Base-by-base conservation (phyloP, 2,113 vertebrate genomes). In the Chrysemys picta region DNA sequence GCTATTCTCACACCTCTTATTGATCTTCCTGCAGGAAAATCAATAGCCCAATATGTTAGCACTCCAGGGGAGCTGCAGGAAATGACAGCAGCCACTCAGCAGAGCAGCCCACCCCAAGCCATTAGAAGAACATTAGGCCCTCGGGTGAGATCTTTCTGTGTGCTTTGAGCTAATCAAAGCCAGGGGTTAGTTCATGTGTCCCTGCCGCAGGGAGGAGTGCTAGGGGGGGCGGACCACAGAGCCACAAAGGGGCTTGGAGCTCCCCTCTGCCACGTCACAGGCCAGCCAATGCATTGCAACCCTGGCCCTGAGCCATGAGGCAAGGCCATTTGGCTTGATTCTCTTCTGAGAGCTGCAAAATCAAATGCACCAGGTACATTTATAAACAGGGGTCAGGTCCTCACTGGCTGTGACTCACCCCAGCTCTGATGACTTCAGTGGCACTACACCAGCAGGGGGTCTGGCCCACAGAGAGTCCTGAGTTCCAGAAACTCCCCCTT, bases 1-100 rank as follows among this genome's bases (percentile, higher is more conserved):
- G 27, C 42, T 59, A 50, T 91, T 85, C 90, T 78, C 3, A 31
- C 65, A 85, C 80, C 93, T 59, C 62, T 13, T 92, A 95, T 98
- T 89, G 95, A 97, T 97, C 93, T 95, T 93, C 80, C 81, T 31
- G 79, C 84, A 49, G 85, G 94, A 98, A 98, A 98, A 98, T 98
- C 97, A 97, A 98, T 98, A 98, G 80, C 94, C 92, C 98, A 97
- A 97, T 96, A 98, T 97, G 98, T 96, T 95, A 97, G 95, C 97
- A 96, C 97, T 97, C 95, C 91, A 97, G 96, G 84, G 82, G 83
- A 87, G 83, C 94, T 84, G 88, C 95, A 93, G 91, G 96, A 93
- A 97, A 96, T 96, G 94, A 91, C 89, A 91, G 89, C 57, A 6
- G 45, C 91, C 94, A 96, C 96, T 91, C 91, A 92, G 94, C 94